Evolutionary conservation across 2,797 vertebrate genomes (phyloP), one percentile per base, ranked within the genome.

Genomic region (Euthynnus affinis): DNA sequence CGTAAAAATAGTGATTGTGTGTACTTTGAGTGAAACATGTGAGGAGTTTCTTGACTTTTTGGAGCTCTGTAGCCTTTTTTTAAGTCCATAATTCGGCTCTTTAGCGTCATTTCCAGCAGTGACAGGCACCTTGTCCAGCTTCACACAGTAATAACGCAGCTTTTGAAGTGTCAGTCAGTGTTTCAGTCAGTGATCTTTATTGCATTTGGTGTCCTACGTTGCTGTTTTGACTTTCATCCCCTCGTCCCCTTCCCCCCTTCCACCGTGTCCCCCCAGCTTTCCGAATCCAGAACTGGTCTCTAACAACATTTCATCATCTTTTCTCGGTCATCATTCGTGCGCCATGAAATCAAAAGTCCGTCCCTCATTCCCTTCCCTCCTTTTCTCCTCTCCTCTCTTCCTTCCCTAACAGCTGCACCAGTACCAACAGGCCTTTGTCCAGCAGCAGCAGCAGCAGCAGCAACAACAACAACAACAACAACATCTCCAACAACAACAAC

Each of bases 381-480:
- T 53, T 80, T 83, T 74, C 86, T 82, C 85, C 81, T n/a, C n/a
- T n/a, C n/a, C n/a, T 81, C 72, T 81, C 66, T 78, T 66, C 81
- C 80, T 52, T 59, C 61, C 87, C 76, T 61, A 20, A 81, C 92
- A 98, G 97, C 91, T 97, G 95, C 97, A 98, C 86, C 98, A 98
- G 66, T 98, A 97, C 86, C 97, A 98, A 89, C 97, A 98, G 89
- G 94, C 96, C 65, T 96, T 98, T 90, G 86, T 96, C 66, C 97
- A 97, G 71, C 97, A 97, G 48, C 97, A 97, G n/a, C n/a, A n/a
- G 1, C 97, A 96, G 25, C 84, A 76, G 0, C 79, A 71, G 0
- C 76, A 34, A 0, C 95, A 74, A 86, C 96, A 96, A 53, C 97
- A 98, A 44, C 95, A 93, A 3, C 96, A 96, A 18, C 91, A 94